Conservation (phyloP, 2,888 invertebrate genomes). For the Muschampia plurimacula region DNA sequence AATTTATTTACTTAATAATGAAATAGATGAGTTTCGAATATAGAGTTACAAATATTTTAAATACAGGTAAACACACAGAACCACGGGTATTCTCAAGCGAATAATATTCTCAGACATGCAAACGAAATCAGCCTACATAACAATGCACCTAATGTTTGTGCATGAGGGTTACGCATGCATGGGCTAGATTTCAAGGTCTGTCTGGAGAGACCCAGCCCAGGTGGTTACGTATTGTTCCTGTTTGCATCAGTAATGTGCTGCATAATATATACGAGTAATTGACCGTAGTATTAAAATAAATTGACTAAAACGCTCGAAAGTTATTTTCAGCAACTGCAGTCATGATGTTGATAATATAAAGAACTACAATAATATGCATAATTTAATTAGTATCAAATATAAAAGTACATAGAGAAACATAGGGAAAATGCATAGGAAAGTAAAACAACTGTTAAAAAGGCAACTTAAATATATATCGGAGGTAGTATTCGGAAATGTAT, state of each 20-base stretch:
- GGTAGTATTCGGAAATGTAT: no score
- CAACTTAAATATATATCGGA: no score
- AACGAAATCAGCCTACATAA: constrained; percentile 15
- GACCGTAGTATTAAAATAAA: not conserved
- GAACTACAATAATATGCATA: no score
- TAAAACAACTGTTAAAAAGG: no score
- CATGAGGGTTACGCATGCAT: constrained; percentile 7
- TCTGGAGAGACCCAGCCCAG: constrained; percentile 5
- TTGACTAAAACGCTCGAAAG: not conserved
- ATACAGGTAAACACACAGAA: not conserved
- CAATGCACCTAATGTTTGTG: constrained; percentile 16
- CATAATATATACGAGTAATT: not conserved
- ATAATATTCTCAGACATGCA: constrained; percentile 19
- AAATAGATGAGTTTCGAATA: no score
- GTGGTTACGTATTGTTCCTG: constrained; percentile 5
- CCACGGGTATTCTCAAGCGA: not conserved
- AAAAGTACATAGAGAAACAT: no score
- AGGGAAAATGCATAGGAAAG: no score
- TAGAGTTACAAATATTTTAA: no score
- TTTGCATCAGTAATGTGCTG: constrained; percentile 1
- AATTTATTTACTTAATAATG: not conserved
- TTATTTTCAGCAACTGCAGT: not conserved
- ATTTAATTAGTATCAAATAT: no score
- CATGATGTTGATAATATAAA: no score
- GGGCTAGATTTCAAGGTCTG: constrained; percentile 23